phyloP scores from a whole-genome alignment of 2,113 vertebrate genomes.

The Cyphomyrus plagiostoma region DNA sequence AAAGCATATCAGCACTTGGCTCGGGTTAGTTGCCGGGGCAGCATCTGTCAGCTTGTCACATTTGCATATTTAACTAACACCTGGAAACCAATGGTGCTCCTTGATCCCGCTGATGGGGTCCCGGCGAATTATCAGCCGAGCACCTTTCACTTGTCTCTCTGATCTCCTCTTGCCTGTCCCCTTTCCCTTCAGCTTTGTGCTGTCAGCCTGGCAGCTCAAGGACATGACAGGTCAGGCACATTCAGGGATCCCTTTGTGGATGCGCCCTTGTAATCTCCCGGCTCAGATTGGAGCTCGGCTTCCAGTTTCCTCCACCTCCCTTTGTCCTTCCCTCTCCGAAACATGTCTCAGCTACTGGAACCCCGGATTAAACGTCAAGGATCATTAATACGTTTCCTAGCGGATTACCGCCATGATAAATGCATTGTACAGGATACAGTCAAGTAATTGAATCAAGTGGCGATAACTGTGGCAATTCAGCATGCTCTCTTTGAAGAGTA shows the following conservation, averaged over 20 bases:
- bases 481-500: background rate
- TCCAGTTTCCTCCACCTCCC: background rate
- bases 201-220: background rate
- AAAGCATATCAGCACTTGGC: constrained; percentile 16
- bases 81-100: background rate
- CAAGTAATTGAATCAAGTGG: constrained; percentile 14
- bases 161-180: background rate
- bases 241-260: background rate
- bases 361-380: constrained; percentile 15
- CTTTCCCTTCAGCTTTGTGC: background rate
- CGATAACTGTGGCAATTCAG: constrained; percentile 5
- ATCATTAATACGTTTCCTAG: background rate
- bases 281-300: background rate
- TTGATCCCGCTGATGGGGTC: constrained; percentile 9
- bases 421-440: constrained; percentile 6
- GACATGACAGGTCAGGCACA: background rate
- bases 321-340: constrained; percentile 8
- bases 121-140: background rate
- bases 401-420: constrained; percentile 2
- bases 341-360: background rate
- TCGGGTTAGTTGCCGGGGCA: constrained; percentile 2
- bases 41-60: constrained; percentile 27
- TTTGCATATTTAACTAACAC: constrained; percentile 32
- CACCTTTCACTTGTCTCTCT: constrained; percentile 9
- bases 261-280: background rate